A percentile compares a stretch with the other conserved stretches of the same genome.
phyloP scores from a whole-genome alignment of 2,113 vertebrate species.

The Grammomys dolichurus region DNA sequence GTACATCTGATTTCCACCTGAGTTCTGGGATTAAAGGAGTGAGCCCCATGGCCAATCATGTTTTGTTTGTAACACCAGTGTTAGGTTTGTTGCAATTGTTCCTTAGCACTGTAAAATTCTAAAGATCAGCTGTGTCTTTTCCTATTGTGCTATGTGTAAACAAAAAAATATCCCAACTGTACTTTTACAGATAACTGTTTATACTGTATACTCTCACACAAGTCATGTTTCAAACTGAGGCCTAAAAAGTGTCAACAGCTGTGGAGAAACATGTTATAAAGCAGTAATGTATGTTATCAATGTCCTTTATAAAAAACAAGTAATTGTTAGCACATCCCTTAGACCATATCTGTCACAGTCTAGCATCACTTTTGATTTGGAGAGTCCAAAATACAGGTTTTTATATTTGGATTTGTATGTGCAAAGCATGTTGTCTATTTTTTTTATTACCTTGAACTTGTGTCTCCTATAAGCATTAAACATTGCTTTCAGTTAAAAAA shows the following conservation, averaged over 20 bases:
- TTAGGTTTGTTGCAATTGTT: constrained; percentile 18
- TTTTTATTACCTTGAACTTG: constrained; percentile 76
- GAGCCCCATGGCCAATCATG: not conserved
- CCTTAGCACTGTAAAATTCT: constrained; percentile 24
- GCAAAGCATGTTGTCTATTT: constrained; percentile 80
- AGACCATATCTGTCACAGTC: constrained; percentile 58
- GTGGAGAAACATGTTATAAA: not conserved
- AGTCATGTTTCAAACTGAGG: not conserved
- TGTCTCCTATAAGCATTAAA: constrained; percentile 78
- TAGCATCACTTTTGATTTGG: constrained; percentile 69
- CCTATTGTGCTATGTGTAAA: constrained; percentile 27
- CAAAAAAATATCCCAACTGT: constrained; percentile 20
- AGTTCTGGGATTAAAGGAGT: not conserved
- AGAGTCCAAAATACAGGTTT: constrained; percentile 68
- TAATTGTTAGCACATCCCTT: constrained; percentile 67
- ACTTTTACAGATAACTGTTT: constrained; percentile 50
- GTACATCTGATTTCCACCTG: not conserved
- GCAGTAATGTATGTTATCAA: constrained; percentile 47
- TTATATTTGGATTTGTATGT: constrained; percentile 66
- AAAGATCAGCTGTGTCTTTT: not conserved
- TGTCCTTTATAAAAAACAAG: constrained; percentile 53
- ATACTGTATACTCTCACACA: not conserved
- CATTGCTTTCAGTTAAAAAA: constrained; percentile 57
- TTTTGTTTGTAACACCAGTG: not conserved
- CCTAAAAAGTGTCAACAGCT: not conserved